Percentiles rank a stretch among this genome's conserved stretches.
These are phyloP conservation scores for Phrynocephalus forsythii DNA, from an alignment of 2,797 vertebrate genomes.

Conservation along the genomic window DNA sequence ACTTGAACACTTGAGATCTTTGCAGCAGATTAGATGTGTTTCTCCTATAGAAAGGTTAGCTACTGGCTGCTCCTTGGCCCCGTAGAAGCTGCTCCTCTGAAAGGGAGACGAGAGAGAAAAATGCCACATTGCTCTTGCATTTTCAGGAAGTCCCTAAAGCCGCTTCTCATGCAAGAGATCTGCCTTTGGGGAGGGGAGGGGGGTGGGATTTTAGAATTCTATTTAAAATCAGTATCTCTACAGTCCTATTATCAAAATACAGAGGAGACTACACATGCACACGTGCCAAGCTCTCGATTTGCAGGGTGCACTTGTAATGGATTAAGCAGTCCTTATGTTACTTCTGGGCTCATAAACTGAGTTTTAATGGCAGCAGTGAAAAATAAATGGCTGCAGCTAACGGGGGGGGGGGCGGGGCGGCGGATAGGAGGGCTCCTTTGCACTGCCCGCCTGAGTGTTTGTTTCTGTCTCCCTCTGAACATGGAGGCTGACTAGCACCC, in stretches of 20 bases:
- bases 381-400: not conserved
- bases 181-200: not conserved
- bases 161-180: not conserved
- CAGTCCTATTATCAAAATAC: not conserved
- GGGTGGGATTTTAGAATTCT: not conserved
- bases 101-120: not conserved
- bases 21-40: not conserved
- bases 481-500: not conserved
- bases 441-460: not conserved
- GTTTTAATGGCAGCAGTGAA: not conserved
- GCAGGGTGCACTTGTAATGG: constrained; percentile 14
- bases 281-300: constrained; percentile 2
- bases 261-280: not conserved
- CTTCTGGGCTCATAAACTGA: not conserved
- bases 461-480: not conserved
- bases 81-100: not conserved
- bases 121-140: not conserved
- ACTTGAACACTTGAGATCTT: not conserved
- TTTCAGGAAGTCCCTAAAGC: not conserved
- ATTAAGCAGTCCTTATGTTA: constrained; percentile 1
- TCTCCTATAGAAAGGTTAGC: not conserved
- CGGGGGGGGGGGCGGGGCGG: too few relatives aligned
- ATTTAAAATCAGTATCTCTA: constrained; percentile 11
- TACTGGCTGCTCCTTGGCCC: not conserved
- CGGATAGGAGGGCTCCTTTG: not conserved